phyloP scores from a whole-genome alignment of 2,797 vertebrate genomes.

The Sebastes taczanowskii region DNA sequence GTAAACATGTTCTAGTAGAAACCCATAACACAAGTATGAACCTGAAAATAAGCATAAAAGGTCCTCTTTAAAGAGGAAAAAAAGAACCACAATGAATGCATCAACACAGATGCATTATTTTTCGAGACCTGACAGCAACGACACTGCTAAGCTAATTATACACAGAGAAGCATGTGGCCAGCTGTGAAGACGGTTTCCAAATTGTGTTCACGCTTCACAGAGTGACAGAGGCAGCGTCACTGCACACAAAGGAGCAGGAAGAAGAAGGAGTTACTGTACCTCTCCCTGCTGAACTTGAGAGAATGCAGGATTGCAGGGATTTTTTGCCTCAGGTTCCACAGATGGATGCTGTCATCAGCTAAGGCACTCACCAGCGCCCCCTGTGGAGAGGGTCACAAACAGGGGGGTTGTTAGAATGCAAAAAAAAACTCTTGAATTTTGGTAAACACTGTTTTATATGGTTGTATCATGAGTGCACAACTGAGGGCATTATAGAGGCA shows the following conservation, averaged over 20 bases:
- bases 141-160: neutral
- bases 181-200: neutral
- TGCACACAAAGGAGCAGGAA: neutral
- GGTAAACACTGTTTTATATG: neutral
- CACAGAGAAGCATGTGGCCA: neutral
- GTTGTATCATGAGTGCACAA: neutral
- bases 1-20: too few species aligned
- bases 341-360: conserved; percentile 97
- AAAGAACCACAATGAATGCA: neutral
- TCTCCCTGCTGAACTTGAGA: conserved; percentile 96
- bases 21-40: too few species aligned
- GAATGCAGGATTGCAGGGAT: conserved; percentile 98
- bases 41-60: too few species aligned
- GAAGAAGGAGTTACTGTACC: conserved; percentile 75
- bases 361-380: conserved; percentile 99
- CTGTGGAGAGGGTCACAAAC: conserved; percentile 70
- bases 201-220: neutral
- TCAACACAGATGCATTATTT: neutral
- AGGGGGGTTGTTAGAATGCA: neutral
- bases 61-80: neutral
- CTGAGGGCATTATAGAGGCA: neutral
- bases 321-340: conserved; percentile 99
- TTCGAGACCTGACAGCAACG: neutral
- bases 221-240: neutral
- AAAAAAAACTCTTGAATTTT: neutral